Evolutionary conservation across 2,113 vertebrate species (phyloP), one percentile per base, ranked within the genome.

Genomic region (Tragelaphus strepsiceros): DNA sequence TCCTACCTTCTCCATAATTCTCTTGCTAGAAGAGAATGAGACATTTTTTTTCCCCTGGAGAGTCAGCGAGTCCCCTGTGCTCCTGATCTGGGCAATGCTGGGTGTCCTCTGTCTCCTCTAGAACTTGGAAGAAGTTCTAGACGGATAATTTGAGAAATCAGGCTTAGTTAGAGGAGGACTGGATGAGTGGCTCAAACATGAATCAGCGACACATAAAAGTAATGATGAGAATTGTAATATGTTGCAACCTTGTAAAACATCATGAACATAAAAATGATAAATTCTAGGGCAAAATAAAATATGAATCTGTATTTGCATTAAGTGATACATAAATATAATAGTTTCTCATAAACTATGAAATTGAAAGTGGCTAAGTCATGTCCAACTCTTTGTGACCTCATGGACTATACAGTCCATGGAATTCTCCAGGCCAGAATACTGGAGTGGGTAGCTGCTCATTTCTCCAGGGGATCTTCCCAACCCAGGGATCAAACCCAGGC

Each of bases 31-130:
- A 54, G 24, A 91, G 1, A 16, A n/a, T 9, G 24, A 35, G 81
- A 32, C 0, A 2, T 51, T 22, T 74, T 46, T 46, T 82, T 82
- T 32, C 12, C 6, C 6, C 51, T 26, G 39, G 43, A 59, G 22
- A 35, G 16, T 9, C 7, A 86, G 5, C 7, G 12, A 56, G 6
- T 13, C 53, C 30, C 5, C 5, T 19, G 16, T 43, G 17, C 5
- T 62, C 59, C 49, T 19, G 24, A 22, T 7, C 10, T 54, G 24
- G 3, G 8, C 35, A 21, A 26, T 46, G 3, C 32, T 17, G 15
- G 3, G 24, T 39, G 5, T 2, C 5, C 14, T 49, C 4, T 4
- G 0, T 58, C 7, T 61, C 16, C 13, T 82, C 16, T 15, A n/a
- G 19, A 86, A n/a, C 62, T 6, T 46, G 13, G 12, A 26, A 14